These are phyloP conservation scores for Prenolepis imparis DNA, from an alignment of 2,888 invertebrate species.

Conservation along the genomic window DNA sequence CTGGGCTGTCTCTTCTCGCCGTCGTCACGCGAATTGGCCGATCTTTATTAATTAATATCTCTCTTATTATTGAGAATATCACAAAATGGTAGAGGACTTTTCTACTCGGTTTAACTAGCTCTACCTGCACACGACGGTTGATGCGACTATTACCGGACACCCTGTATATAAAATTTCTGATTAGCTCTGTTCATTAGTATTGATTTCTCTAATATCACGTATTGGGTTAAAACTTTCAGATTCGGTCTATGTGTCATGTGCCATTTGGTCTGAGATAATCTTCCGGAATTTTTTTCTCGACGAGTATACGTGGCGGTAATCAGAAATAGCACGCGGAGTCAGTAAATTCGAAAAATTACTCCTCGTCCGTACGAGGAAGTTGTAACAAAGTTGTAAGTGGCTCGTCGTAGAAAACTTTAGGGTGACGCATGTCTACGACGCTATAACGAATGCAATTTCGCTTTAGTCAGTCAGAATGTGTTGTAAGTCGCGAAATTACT, in stretches of 20 bases:
- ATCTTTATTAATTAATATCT: no score
- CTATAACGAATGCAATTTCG: slow-evolving; percentile 74
- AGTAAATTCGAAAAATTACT: slow-evolving; percentile 70
- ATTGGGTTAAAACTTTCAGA: slow-evolving; percentile 33
- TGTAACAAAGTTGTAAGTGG: slow-evolving; percentile 74
- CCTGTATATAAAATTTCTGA: background rate
- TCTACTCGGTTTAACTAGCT: no score
- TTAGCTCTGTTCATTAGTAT: background rate
- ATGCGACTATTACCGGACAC: no score
- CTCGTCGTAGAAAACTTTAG: slow-evolving; percentile 66
- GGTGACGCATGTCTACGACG: slow-evolving; percentile 60
- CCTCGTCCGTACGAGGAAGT: slow-evolving; percentile 59
- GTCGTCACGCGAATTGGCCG: no score
- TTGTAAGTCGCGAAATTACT: slow-evolving; percentile 70
- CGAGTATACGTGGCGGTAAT: slow-evolving; percentile 45
- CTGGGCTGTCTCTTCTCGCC: no score
- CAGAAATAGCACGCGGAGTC: slow-evolving; percentile 35
- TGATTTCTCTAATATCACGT: slow-evolving; percentile 12
- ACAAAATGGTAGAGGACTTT: no score
- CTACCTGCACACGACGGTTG: no score
- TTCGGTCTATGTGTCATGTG: background rate
- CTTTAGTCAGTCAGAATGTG: slow-evolving; percentile 58
- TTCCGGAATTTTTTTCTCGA: slow-evolving; percentile 31
- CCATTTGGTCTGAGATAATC: slow-evolving; percentile 36
- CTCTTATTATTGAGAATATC: no score